phyloP scores from a whole-genome alignment of 2,113 vertebrate genomes.

The Catagonus wagneri region DNA sequence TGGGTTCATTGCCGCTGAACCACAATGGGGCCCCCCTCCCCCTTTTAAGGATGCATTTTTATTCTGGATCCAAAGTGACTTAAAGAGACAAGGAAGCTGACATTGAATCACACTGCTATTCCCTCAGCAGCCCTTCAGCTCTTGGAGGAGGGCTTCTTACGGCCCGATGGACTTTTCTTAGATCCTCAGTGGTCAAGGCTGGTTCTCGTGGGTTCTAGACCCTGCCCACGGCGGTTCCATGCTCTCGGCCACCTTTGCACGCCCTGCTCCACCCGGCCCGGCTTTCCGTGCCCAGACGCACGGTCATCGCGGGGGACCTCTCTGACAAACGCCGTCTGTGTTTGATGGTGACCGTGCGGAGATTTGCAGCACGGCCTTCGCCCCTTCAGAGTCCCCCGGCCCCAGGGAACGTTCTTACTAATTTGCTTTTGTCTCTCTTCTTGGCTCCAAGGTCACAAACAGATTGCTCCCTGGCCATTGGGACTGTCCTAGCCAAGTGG shows the following conservation, averaged over 20 bases:
- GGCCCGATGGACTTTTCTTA: not conserved
- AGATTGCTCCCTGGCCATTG: not conserved
- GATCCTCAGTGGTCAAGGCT: accelerated
- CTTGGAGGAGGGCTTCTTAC: accelerated
- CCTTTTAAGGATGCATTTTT: no score
- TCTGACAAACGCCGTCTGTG: accelerated
- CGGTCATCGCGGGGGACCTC: accelerated
- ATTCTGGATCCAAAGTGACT: accelerated
- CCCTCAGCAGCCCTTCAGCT: accelerated
- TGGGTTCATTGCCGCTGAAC: no score
- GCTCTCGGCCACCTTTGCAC: accelerated
- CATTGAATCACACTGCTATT: accelerated
- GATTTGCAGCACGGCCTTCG: accelerated
- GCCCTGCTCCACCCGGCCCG: not conserved
- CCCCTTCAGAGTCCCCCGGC: not conserved
- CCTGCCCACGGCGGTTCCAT: accelerated
- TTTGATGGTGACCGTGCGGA: accelerated
- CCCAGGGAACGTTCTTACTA: accelerated
- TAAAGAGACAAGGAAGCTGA: not conserved
- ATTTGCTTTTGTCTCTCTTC: not conserved
- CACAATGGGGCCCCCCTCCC: no score
- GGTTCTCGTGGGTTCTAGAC: not conserved
- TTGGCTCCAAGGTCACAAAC: not conserved
- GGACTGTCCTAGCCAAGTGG: not conserved
- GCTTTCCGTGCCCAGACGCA: accelerated